Conservation (phyloP, 2,888 invertebrate genomes). For the Troilus luridus region DNA sequence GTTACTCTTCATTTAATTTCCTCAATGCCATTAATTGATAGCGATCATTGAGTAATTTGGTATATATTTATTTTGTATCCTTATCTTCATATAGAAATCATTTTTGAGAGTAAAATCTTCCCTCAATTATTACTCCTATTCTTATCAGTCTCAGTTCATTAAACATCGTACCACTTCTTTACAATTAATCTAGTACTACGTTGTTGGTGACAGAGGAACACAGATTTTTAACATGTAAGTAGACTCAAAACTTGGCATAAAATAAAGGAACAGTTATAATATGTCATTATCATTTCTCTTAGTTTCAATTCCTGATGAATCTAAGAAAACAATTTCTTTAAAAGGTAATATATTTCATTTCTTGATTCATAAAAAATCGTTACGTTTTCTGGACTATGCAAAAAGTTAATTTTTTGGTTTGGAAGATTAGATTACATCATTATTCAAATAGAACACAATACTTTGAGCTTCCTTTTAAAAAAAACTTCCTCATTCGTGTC, state of each 20-base stretch:
- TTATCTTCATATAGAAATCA: background rate
- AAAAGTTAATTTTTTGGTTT: no score
- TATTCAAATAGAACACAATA: no score
- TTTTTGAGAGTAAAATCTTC: conserved; percentile 4
- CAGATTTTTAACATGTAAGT: background rate
- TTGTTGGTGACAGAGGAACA: background rate
- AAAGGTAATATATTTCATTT: no score
- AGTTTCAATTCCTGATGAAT: background rate
- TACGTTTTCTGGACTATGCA: no score
- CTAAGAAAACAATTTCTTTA: no score
- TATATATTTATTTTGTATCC: background rate
- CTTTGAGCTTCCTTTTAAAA: no score
- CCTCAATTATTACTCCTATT: background rate
- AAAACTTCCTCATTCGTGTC: no score
- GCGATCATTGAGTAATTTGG: background rate
- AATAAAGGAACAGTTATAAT: background rate
- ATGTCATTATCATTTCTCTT: background rate
- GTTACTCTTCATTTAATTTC: background rate
- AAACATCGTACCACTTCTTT: background rate
- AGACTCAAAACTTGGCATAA: background rate
- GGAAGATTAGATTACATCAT: no score
- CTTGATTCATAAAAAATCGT: no score
- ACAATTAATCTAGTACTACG: background rate
- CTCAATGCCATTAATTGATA: background rate
- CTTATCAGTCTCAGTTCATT: background rate